Percentiles rank a stretch among this genome's conserved stretches.
Conservation (phyloP, 2,113 vertebrate genomes). For the Xyliphius kryptos region DNA sequence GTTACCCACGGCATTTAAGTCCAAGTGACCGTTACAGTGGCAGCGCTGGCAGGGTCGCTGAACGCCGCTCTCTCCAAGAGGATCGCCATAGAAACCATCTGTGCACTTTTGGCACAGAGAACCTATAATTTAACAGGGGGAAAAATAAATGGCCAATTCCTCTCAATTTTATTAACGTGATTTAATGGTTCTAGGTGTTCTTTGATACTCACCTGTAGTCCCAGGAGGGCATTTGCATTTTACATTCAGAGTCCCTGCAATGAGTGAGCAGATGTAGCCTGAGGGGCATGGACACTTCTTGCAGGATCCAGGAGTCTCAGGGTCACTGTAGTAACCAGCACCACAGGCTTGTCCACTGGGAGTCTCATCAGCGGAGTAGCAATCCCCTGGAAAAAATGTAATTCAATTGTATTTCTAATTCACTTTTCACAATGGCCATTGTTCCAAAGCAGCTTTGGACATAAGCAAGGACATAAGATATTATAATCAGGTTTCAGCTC, state of each 20-base stretch:
- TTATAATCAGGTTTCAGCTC: too few species aligned
- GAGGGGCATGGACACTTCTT: constrained; percentile 69
- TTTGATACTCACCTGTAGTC: constrained; percentile 64
- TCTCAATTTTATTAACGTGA: too few species aligned
- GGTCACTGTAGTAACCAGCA: constrained; percentile 71
- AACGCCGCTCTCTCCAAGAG: constrained; percentile 54
- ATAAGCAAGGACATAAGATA: too few species aligned
- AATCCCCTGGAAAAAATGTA: constrained; percentile 68
- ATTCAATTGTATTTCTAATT: too few species aligned
- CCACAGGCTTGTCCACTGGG: constrained; percentile 58
- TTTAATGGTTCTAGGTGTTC: too few species aligned
- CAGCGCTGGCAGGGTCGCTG: constrained; percentile 69
- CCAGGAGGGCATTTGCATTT: constrained; percentile 75
- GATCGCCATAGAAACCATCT: constrained; percentile 78
- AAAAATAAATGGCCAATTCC: too few species aligned
- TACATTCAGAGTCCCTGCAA: constrained; percentile 50
- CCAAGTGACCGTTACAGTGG: constrained; percentile 69
- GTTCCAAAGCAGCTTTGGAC: too few species aligned
- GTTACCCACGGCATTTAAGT: constrained; percentile 62
- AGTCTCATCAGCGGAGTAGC: constrained; percentile 73
- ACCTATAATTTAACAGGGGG: constrained; percentile 63
- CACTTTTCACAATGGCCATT: too few species aligned
- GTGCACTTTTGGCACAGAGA: constrained; percentile 73
- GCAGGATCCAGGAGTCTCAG: constrained; percentile 51
- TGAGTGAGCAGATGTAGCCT: constrained; percentile 66